A percentile compares a stretch with the other conserved stretches of the same genome.
phyloP scores from a whole-genome alignment of 1,140 invertebrate genomes.

The Drosophila setifemur region DNA sequence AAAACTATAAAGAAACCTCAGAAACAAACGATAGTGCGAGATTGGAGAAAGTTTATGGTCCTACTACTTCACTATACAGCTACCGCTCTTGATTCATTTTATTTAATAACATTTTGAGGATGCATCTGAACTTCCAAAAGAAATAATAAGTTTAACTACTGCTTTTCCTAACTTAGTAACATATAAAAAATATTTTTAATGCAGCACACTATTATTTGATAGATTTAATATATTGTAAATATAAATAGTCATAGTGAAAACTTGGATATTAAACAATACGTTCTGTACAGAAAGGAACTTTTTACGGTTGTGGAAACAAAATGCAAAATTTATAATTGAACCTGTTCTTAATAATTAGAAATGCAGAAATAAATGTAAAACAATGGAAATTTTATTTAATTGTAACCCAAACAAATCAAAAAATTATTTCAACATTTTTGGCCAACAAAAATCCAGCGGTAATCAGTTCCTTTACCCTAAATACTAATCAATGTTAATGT shows the following conservation, averaged over 20 bases:
- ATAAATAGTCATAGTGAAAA: constrained; percentile 3
- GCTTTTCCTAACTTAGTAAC: too few relatives aligned
- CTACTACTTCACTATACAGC: too few relatives aligned
- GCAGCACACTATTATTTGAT: too few relatives aligned
- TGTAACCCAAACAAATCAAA: constrained; percentile 27
- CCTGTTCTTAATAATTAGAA: constrained; percentile 53
- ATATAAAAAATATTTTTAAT: too few relatives aligned
- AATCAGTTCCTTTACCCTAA: constrained; percentile 78
- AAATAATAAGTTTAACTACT: too few relatives aligned
- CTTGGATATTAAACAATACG: constrained; percentile 15
- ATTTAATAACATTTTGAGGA: too few relatives aligned
- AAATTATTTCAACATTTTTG: constrained; percentile 73
- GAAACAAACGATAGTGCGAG: too few relatives aligned
- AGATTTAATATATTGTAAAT: too few relatives aligned
- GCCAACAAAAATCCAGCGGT: constrained; percentile 80
- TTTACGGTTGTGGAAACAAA: constrained; percentile 74
- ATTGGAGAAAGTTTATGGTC: too few relatives aligned
- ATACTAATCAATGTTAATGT: constrained; percentile 46
- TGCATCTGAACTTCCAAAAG: too few relatives aligned
- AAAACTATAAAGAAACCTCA: too few relatives aligned
- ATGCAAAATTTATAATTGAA: constrained; percentile 62
- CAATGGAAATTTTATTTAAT: constrained; percentile 9
- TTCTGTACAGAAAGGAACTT: constrained; percentile 70
- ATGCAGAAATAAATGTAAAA: constrained; percentile 10
- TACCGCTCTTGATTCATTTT: too few relatives aligned